Percentiles rank a stretch among this genome's conserved stretches.
These are phyloP conservation scores for Chrysodeixis includens DNA, from an alignment of 2,888 invertebrate genomes.

Conservation along the genomic window DNA sequence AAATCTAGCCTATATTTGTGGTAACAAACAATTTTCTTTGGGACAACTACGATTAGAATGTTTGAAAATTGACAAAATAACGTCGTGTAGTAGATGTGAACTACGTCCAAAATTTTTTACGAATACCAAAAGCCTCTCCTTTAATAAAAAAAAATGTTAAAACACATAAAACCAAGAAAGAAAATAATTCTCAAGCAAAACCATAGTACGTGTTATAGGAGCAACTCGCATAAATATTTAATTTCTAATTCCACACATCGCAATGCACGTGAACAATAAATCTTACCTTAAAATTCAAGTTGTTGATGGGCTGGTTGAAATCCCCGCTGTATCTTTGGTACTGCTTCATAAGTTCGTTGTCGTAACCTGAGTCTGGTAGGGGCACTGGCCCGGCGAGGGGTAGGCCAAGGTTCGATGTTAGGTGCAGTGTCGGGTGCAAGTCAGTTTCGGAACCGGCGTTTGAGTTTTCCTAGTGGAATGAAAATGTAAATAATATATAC, in stretches of 20 bases:
- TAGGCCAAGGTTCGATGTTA: conserved; percentile 88
- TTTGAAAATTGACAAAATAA: too few relatives aligned
- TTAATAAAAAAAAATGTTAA: background rate
- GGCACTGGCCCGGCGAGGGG: conserved; percentile 95
- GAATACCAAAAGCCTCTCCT: background rate
- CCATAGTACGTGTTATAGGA: conserved; percentile 4
- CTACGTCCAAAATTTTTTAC: too few relatives aligned
- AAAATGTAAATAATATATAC: background rate
- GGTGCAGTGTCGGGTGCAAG: conserved; percentile 78
- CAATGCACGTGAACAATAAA: conserved; percentile 23
- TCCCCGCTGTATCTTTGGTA: conserved; percentile 92
- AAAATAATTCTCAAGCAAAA: conserved; percentile 11
- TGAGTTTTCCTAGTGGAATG: conserved; percentile 81
- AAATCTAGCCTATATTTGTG: too few relatives aligned
- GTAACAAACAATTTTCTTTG: too few relatives aligned
- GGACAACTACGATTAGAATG: too few relatives aligned
- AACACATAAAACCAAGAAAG: background rate
- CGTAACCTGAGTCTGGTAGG: conserved; percentile 91
- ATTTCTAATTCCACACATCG: conserved; percentile 51
- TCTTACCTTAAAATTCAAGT: conserved; percentile 85
- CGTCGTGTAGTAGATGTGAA: too few relatives aligned
- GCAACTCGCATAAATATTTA: conserved; percentile 42
- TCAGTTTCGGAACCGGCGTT: conserved; percentile 89
- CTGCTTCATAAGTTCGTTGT: conserved; percentile 84
- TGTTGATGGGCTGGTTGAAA: conserved; percentile 92